Evolutionary conservation across 1,140 invertebrate genomes (phyloP), one percentile per base, ranked within the genome.

Genomic region (Ephestia elutella): DNA sequence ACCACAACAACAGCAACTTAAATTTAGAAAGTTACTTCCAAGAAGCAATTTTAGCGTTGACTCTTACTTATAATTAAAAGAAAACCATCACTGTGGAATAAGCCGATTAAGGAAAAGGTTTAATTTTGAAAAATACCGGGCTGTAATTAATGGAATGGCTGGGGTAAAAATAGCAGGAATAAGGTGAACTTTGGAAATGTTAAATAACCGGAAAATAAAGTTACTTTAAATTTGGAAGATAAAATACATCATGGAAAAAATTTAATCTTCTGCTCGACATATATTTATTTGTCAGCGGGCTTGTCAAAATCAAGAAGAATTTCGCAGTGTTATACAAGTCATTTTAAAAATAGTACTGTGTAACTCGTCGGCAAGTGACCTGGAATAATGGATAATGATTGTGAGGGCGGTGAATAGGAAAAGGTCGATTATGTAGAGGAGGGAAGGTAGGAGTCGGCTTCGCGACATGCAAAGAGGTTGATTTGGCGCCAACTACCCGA

Each of bases 401-500:
- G 50, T 53, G 18, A 53, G 50, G 50, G 49, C 49, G 49, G 20
- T 25, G 21, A 53, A 53, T 53, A 53, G 20, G 50, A 21, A 53
- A 20, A 53, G 50, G 19, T 25, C 13, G 50, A 21, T 53, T 53
- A 53, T 53, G 19, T 13, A 53, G 50, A 53, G 5, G 17, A 25
- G 20, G 19, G 10, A 53, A 25, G 19, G 50, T 53, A 53, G n/a
- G 21, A 53, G 8, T 25, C 13, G 50, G 21, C 15, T n/a, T 25
- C 21, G 17, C 20, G 50, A 8, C 50, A 53, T 25, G 9, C 50
- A 25, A 58, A 44, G 56, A 58, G 55, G 62, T 55, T 70, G 70
- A 75, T 66, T 72, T 69, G 70, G 68, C 62, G 60, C 68, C 68
- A 75, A 75, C 67, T 66, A 72, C 28, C 54, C 62, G 68, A 75